Evolutionary conservation across 1,140 invertebrate genomes (phyloP), one percentile per base, ranked within the genome.

Genomic region (Pachypeltis micranthus): DNA sequence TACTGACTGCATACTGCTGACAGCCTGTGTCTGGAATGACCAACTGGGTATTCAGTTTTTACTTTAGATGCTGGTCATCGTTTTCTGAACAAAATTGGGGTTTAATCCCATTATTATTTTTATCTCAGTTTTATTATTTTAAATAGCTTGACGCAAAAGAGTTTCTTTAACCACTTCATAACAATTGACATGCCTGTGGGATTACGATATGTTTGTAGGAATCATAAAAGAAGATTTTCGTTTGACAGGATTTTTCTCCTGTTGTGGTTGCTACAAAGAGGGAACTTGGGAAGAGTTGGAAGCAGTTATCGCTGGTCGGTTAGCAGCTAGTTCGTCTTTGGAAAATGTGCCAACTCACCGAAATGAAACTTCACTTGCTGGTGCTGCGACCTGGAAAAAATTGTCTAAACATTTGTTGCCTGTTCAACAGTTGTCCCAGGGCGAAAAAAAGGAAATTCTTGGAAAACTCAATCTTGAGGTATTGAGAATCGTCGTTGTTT

Each of bases 201-300:
- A 10, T 10, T n/a, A n/a, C 34, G 7, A 10, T 10, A 39, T n/a
- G 10, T 39, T 10, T 14, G 51, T 54, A 12, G 47, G 21, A 7
- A 4, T 56, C 16, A 56, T 23, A 7, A 10, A 39, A 39, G 16
- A 16, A 25, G 3, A 2, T 23, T 4, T 62, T 66, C 27, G 3
- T 47, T 59, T 64, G n/a, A 28, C 57, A 66, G 65, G 65, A 10
- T 59, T 39, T 65, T 66, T 61, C 57, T n/a, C 58, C 10, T 66
- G 65, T 24, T 54, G 34, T 7, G 44, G 63, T 28, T 66, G 65
- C 28, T 55, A 44, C 31, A 60, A n/a, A 19, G 44, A 25, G 58
- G 65, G 65, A 4, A 26, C 59, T 54, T 66, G 65, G 65, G 27
- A 60, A 2, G 28, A 60, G 10, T 56, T 66, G 39, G 65, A 66